These are phyloP conservation scores for Paguma larvata DNA, from an alignment of 2,797 vertebrate species.

Conservation along the genomic window DNA sequence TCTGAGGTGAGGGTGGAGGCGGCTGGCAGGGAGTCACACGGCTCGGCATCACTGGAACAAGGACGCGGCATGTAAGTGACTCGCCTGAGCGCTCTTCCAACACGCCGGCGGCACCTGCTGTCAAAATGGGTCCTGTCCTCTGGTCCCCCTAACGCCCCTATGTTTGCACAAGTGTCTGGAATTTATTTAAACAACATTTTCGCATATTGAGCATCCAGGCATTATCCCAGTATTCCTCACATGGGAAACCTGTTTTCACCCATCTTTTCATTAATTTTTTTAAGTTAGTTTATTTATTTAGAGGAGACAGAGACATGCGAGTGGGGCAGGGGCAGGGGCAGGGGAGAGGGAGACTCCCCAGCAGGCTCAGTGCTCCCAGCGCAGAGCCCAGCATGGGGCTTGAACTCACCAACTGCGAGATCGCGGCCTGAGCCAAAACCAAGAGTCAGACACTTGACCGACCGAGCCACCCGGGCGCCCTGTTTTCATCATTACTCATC, in stretches of 20 bases:
- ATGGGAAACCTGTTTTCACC: not conserved
- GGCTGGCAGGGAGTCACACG: too few species aligned
- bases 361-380: too few species aligned
- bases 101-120: not conserved
- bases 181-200: not conserved
- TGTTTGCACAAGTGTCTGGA: not conserved
- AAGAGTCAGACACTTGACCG: too few species aligned
- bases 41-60: not conserved
- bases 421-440: too few species aligned
- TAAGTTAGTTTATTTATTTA: too few species aligned
- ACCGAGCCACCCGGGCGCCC: too few species aligned
- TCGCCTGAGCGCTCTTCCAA: not conserved
- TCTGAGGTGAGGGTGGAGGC: not conserved
- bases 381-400: too few species aligned
- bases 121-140: not conserved
- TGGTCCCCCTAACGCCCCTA: not conserved
- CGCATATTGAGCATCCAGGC: not conserved
- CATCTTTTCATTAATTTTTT: too few species aligned
- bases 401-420: too few species aligned
- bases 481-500: not conserved
- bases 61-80: not conserved
- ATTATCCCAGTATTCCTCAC: not conserved
- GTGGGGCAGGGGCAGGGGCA: too few species aligned
- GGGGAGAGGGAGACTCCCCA: too few species aligned
- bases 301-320: too few species aligned